Conservation (phyloP, 2,888 invertebrate species). For the Lasioglossum pauxillum region DNA sequence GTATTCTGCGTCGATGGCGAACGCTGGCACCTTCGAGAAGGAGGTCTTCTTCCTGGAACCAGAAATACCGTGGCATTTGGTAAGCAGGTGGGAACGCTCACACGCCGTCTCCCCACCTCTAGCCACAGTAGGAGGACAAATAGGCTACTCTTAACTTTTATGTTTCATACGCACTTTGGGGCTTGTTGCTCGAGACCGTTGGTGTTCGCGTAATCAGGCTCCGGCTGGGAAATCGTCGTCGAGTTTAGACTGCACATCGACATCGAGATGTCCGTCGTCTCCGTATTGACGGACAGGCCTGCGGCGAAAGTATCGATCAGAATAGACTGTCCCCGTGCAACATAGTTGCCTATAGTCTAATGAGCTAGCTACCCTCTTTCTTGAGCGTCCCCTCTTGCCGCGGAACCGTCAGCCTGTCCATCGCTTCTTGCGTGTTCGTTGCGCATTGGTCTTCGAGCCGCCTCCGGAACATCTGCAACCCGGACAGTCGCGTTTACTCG, state of each 20-base stretch:
- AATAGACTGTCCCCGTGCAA: not conserved
- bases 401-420: constrained; percentile 83
- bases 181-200: constrained; percentile 77
- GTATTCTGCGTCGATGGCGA: constrained; percentile 76
- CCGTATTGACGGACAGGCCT: constrained; percentile 85
- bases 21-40: constrained; percentile 76
- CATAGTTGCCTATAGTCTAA: not conserved
- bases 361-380: constrained; percentile 80
- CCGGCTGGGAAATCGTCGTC: constrained; percentile 82
- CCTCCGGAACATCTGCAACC: constrained; percentile 88
- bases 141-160: not conserved
- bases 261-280: constrained; percentile 85
- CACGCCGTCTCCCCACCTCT: not conserved
- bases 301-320: constrained; percentile 26
- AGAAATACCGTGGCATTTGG: not conserved
- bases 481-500: not conserved
- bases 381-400: constrained; percentile 81
- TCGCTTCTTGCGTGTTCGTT: constrained; percentile 78
- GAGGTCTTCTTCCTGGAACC: constrained; percentile 79
- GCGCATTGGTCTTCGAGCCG: constrained; percentile 88
- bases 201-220: constrained; percentile 85
- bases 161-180: constrained; percentile 75
- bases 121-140: not conserved
- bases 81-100: not conserved
- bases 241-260: constrained; percentile 86